Base-by-base conservation (phyloP, 92 coral and sea anemone species). In the Pocillopora meandrina region DNA sequence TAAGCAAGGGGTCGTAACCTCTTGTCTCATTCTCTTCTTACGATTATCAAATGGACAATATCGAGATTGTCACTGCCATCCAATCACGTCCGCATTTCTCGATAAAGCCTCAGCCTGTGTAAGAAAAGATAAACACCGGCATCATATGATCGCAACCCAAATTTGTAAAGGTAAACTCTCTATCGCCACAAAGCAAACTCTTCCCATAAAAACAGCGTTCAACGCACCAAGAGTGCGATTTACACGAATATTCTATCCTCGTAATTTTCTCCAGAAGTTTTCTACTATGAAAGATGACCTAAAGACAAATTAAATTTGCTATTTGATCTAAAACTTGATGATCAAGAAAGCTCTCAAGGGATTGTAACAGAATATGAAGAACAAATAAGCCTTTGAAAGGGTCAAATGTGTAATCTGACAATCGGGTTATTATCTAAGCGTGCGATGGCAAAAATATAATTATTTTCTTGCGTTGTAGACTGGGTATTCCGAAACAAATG, bases 1-100 rank as follows among this genome's bases (percentile, higher is more conserved):
- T 92, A 91, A 92, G 92, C 72, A 68, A 81, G 83, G 78, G 93
- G 93, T 92, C 91, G 82, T 75, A 84, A 93, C 97, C 98, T 79
- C 86, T 87, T 84, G 92, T 87, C 85, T 87, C 68, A 71, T 42
- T 56, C 74, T 75, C 67, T 76, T 76, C 84, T 89, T 86, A 90
- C 84, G 68, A 86, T 77, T 77, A 47, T 67, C 83, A 85, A 86
- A 76, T 33, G 84, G 87, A 90, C 95, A 94, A 93, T 91, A 91
- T 91, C 87, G 26, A 57, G 76, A 66, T 75, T 84, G 92, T 93
- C 92, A 93, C 82, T 81, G 75, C 59, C 79, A 33, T 71, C 93
- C 93, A 90, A 95, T 92, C 92, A 90, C 89, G 87, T 77, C 65
- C 82, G 78, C 71, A 34, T 59, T 10, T 21, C 65, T 34, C 86